Evolutionary conservation across 2,113 vertebrate species (phyloP), one percentile per base, ranked within the genome.

Genomic region (Dasyurus viverrinus): DNA sequence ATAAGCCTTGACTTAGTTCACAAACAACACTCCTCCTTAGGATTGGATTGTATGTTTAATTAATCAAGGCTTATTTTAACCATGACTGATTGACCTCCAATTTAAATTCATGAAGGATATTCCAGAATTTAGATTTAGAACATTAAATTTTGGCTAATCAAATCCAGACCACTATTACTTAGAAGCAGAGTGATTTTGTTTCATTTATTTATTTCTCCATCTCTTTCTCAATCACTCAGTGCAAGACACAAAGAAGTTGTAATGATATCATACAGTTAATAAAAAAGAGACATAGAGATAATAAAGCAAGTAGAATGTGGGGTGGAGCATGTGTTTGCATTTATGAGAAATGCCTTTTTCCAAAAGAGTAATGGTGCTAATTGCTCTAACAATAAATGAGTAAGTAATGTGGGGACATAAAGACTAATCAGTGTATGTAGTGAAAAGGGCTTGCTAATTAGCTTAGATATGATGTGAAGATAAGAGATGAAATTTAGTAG

Each of bases 391-490:
- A 97, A 54, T 91, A 47, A 92, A 96, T 92, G 52, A 90, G 50
- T 97, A 54, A 50, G 94, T 90, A 96, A 92, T 57, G 23, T 60
- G 60, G 47, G 9, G 23, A 50, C 84, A 90, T 96, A 93, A 94
- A 96, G 90, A 94, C 96, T 92, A 96, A 97, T 95, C 96, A 60
- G 47, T 89, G 54, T 52, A 55, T 91, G 57, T 90, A 95, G 48
- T 91, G 96, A 91, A 95, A 96, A 94, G 93, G 42, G 53, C 55
- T 95, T 92, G 53, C 89, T 96, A 96, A 97, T 96, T 96, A 93
- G 76, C 92, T 57, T 10, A 52, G 10, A 52, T 52, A 52, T 52
- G 9, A 52, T 52, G 50, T 52, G 47, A 90, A 95, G 53, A 94
- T 95, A 91, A 94, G 91, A 90, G 55, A 19, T 92, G 30, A 96